These are phyloP conservation scores for Trematomus bernacchii DNA, from an alignment of 2,797 vertebrate genomes.

Conservation along the genomic window DNA sequence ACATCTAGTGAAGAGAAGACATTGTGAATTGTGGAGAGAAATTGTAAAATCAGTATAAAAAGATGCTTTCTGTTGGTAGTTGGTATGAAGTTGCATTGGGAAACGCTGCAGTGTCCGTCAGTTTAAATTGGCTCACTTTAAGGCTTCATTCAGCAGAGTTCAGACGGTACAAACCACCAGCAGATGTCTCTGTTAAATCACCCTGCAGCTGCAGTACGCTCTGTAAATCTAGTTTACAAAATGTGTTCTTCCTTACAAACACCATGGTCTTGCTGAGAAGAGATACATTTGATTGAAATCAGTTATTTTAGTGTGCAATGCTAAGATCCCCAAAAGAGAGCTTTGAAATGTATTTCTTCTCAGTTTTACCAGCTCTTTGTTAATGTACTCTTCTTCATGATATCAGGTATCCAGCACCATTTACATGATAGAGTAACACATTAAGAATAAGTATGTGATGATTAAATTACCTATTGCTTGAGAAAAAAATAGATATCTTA, in stretches of 20 bases:
- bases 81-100: background rate
- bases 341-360: slow-evolving; percentile 8
- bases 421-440: slow-evolving; percentile 26
- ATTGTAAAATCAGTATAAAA: background rate
- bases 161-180: slow-evolving; percentile 52
- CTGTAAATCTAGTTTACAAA: slow-evolving; percentile 6
- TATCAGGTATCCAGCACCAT: slow-evolving; percentile 51
- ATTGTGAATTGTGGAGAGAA: background rate
- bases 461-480: slow-evolving; percentile 7
- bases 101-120: slow-evolving; percentile 8
- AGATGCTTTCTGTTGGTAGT: background rate
- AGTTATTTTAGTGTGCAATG: background rate
- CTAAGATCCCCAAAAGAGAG: background rate
- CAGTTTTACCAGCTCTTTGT: slow-evolving; percentile 28
- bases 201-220: slow-evolving; percentile 22
- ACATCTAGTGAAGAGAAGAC: background rate
- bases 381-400: slow-evolving; percentile 1
- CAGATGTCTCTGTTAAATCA: slow-evolving; percentile 69
- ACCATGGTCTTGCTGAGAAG: background rate
- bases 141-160: slow-evolving; percentile 18
- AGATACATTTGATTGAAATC: slow-evolving; percentile 9
- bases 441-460: background rate
- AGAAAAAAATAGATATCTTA: background rate
- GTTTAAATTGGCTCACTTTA: slow-evolving; percentile 34
- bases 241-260: background rate